These are phyloP conservation scores for Pantherophis guttatus DNA, from an alignment of 2,113 vertebrate genomes.

Conservation along the genomic window DNA sequence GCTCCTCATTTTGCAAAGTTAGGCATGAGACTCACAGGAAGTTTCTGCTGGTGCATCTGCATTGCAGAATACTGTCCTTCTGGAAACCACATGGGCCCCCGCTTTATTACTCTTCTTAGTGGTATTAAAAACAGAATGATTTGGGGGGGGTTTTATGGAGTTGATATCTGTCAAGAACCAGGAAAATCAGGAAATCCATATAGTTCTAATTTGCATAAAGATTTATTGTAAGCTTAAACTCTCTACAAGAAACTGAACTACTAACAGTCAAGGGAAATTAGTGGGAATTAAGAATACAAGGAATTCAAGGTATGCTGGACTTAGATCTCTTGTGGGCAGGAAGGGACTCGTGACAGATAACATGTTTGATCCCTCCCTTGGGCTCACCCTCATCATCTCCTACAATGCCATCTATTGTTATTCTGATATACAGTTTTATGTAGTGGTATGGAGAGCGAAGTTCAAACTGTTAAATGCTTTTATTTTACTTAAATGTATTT, in stretches of 20 bases:
- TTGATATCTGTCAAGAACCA: background rate
- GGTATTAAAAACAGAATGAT: background rate
- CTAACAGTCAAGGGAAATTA: background rate
- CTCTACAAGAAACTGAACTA: background rate
- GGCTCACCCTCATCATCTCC: background rate
- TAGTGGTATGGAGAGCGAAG: background rate
- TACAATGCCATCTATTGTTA: background rate
- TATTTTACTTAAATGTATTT: background rate
- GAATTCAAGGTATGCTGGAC: background rate
- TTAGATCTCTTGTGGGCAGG: too few relatives aligned
- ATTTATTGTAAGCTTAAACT: background rate
- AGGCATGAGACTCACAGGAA: background rate
- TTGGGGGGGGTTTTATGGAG: background rate
- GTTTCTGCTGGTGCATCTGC: background rate
- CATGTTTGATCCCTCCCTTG: background rate
- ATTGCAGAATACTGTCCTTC: background rate
- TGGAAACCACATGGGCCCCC: background rate
- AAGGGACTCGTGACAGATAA: background rate
- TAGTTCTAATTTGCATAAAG: background rate
- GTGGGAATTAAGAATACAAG: background rate
- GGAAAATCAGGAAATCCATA: background rate
- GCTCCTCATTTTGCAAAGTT: background rate
- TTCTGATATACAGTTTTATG: background rate
- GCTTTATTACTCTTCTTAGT: background rate
- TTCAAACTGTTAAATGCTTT: background rate